These are phyloP conservation scores for Epicampocera succincta DNA, from an alignment of 2,888 invertebrate species.

Conservation along the genomic window DNA sequence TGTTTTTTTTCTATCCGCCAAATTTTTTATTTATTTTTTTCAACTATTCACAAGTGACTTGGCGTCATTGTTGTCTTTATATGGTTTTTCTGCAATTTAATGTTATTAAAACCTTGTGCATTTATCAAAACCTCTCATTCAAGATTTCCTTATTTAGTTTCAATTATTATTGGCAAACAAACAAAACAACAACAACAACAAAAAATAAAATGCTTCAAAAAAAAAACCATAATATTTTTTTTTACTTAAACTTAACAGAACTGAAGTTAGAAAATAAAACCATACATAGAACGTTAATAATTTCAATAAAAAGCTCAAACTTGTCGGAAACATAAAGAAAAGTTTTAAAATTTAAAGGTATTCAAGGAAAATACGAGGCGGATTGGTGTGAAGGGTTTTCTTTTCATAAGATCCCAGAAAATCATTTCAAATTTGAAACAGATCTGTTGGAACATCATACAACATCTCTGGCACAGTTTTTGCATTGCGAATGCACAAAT, in stretches of 20 bases:
- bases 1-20: neutral
- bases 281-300: no score
- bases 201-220: neutral
- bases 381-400: no score
- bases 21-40: neutral
- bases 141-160: slow-evolving; percentile 61
- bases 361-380: no score
- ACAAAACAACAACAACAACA: slow-evolving; percentile 18
- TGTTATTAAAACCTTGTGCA: slow-evolving; percentile 65
- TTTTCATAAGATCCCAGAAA: no score
- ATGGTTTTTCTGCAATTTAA: slow-evolving; percentile 67
- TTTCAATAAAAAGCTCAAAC: no score
- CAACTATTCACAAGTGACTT: slow-evolving; percentile 36
- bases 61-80: slow-evolving; percentile 68
- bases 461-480: no score
- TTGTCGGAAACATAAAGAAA: no score
- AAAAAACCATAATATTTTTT: neutral
- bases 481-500: no score
- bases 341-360: no score
- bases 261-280: no score
- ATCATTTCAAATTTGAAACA: no score
- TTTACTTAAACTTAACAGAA: neutral
- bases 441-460: no score
- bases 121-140: slow-evolving; percentile 62
- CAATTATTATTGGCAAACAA: slow-evolving; percentile 48